Base-by-base conservation (phyloP, 2,113 vertebrate species). In the Gallinago undulata region DNA sequence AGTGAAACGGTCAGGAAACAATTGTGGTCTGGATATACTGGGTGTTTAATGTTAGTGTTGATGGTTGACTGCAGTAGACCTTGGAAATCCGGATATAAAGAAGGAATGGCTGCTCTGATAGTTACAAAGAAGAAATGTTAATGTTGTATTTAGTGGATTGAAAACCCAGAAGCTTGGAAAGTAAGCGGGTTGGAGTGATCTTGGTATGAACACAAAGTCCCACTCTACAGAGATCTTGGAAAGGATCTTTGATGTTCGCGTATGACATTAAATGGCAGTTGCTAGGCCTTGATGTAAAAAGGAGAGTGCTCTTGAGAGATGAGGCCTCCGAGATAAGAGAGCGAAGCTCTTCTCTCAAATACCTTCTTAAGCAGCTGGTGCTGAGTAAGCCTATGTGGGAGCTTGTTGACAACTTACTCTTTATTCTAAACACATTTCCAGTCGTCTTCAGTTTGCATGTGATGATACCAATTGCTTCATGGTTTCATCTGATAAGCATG, bases 331-430 rank as follows among this genome's bases (percentile, higher is more conserved):
- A 78, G 80, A 50, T 74, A 75, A 77, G 83, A 1, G 0, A 57
- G 35, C 56, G 50, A 76, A 88, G 37, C 59, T 88, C 31, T 68
- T 74, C 68, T 90, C 48, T 79, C 78, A 57, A 77, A 62, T 86
- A 90, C 88, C 47, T 95, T 83, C 67, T 66, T 83, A 76, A 80
- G 85, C 94, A 96, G 94, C 94, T 97, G 94, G 82, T 94, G 92
- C 92, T 97, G 95, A 97, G 92, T 97, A 95, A 97, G 94, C 67
- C 59, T 93, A 57, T 41, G 94, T 95, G 95, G 95, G 96, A 94
- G 94, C 92, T 88, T 96, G 82, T 92, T 96, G 92, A 91, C 92
- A 85, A 79, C 62, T 93, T 73, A 48, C 7, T 84, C 80, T 81
- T 94, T 85, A 90, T 94, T 96, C 94, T 88, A 87, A 94, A 96